Conservation (phyloP, 2,888 invertebrate species). For the Linnaemya vulpina region DNA sequence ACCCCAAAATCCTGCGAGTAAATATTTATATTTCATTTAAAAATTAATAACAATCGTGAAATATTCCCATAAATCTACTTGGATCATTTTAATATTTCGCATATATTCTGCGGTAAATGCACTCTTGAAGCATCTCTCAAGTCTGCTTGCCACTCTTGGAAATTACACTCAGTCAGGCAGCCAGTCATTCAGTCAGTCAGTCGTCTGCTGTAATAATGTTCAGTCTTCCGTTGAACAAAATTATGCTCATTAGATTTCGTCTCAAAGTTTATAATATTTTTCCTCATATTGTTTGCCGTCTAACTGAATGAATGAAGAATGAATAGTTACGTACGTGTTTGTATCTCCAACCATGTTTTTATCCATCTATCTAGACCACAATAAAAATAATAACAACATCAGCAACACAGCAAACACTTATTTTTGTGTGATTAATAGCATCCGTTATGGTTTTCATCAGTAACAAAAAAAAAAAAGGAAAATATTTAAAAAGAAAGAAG, state of each 20-base stretch:
- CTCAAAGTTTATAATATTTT: slow-evolving; percentile 31
- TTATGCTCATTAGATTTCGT: slow-evolving; percentile 54
- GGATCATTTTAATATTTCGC: slow-evolving; percentile 19
- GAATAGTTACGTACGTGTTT: not conserved
- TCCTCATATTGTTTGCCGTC: slow-evolving; percentile 20
- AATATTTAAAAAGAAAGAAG: slow-evolving; percentile 31
- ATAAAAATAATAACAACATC: slow-evolving; percentile 37
- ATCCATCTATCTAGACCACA: slow-evolving; percentile 51
- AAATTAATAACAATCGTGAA: not conserved
- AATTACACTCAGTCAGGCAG: slow-evolving; percentile 11
- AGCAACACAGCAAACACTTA: slow-evolving; percentile 3
- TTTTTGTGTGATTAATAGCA: slow-evolving; percentile 68
- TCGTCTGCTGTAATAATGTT: slow-evolving; percentile 52
- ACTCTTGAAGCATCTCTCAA: slow-evolving; percentile 3
- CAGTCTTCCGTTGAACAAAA: slow-evolving; percentile 65
- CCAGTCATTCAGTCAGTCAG: slow-evolving; percentile 7
- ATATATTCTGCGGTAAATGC: not conserved
- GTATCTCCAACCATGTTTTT: slow-evolving; percentile 16
- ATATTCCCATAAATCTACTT: slow-evolving; percentile 26
- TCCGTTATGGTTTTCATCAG: slow-evolving; percentile 67
- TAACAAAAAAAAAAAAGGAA: slow-evolving; percentile 8
- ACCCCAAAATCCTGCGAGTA: too few species aligned
- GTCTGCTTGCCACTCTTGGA: not conserved
- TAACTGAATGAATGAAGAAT: not conserved
- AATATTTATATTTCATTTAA: not conserved